phyloP scores from a whole-genome alignment of 1,140 invertebrate species.

The Brachystomella parvula region DNA sequence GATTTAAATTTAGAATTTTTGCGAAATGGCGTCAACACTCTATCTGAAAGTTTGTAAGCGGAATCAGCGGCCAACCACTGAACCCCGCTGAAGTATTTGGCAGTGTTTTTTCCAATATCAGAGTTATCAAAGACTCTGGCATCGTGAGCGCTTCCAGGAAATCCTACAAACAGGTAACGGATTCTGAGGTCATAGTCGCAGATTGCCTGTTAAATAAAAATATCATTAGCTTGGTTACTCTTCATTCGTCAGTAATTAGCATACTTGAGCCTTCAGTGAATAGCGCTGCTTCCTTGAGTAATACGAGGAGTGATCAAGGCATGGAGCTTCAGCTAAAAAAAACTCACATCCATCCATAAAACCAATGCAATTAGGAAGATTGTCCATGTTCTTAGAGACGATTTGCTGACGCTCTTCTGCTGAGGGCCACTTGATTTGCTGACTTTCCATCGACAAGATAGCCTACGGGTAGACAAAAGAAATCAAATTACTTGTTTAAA shows the following conservation, averaged over 20 bases:
- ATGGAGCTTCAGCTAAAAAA: no score
- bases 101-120: background rate
- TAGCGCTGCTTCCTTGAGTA: no score
- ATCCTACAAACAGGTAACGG: constrained; percentile 8
- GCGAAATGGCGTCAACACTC: constrained; percentile 2
- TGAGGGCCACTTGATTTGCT: constrained; percentile 4
- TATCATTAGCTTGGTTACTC: no score
- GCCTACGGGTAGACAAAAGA: no score
- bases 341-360: constrained; percentile 18
- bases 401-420: background rate
- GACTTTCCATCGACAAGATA: background rate
- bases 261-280: no score
- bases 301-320: no score
- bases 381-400: background rate
- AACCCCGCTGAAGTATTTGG: background rate
- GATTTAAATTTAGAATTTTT: background rate
- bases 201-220: no score
- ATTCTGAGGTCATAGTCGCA: constrained; percentile 11
- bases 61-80: no score
- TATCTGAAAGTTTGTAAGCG: background rate
- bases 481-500: no score
- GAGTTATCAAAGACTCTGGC: constrained; percentile 15
- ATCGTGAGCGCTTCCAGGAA: constrained; percentile 15
- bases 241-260: no score
- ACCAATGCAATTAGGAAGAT: constrained; percentile 16